A percentile compares a stretch with the other conserved stretches of the same genome.
These are phyloP conservation scores for Eurystomus gularis DNA, from an alignment of 2,113 vertebrate genomes.

Conservation along the genomic window DNA sequence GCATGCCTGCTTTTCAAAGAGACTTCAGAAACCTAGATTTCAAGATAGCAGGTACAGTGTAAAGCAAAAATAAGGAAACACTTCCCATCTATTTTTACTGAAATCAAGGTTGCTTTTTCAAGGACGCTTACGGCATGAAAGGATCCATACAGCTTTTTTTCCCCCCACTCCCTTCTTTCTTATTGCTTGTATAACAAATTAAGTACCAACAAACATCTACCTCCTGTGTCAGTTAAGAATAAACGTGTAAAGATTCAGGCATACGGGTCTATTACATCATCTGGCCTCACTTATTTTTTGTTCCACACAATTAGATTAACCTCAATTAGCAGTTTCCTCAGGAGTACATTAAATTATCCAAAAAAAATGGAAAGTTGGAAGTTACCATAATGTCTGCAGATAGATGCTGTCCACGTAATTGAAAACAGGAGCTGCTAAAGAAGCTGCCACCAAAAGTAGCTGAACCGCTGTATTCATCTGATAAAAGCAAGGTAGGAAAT, in stretches of 20 bases:
- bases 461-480: constrained; percentile 95
- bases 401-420: constrained; percentile 90
- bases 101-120: neutral
- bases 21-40: neutral
- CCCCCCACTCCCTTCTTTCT: neutral
- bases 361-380: neutral
- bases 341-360: neutral
- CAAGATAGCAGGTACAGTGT: neutral
- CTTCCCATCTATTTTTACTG: neutral
- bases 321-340: neutral
- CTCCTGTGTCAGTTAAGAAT: neutral
- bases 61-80: neutral
- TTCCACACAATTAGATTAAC: neutral
- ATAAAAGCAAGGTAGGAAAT: neutral
- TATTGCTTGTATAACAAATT: neutral
- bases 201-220: neutral
- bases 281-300: neutral
- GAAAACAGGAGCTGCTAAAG: constrained; percentile 94
- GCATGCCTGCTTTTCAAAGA: neutral
- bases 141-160: neutral
- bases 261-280: neutral
- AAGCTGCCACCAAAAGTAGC: constrained; percentile 90
- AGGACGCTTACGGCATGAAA: neutral
- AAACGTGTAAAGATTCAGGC: neutral
- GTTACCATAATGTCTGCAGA: constrained; percentile 92